Percentiles rank a stretch among this genome's conserved stretches.
Evolutionary conservation across 2,797 vertebrate species (phyloP).

Genomic region (Hipposideros larvatus): DNA sequence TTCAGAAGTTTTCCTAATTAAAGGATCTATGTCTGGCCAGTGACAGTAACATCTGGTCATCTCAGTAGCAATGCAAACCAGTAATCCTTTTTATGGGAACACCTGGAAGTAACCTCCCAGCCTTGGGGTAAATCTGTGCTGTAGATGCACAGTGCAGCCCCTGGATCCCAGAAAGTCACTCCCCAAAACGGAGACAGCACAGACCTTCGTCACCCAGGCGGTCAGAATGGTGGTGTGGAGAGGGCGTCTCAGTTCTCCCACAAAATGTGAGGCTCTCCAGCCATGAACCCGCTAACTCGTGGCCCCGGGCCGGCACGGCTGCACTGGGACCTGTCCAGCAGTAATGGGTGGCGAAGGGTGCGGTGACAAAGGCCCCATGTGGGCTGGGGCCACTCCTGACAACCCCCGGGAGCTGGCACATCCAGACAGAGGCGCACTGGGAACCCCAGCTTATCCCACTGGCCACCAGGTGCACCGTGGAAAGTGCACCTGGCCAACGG

Average conservation of each 20-base stretch:
- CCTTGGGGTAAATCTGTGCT: background rate
- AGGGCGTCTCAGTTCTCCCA: no score
- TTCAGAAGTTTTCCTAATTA: no score
- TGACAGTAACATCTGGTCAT: no score
- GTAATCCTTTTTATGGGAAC: background rate
- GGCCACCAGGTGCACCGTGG: fast-evolving
- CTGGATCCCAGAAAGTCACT: background rate
- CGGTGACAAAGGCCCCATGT: fast-evolving
- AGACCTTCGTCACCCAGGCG: no score
- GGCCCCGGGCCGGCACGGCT: background rate
- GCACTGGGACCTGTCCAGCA: background rate
- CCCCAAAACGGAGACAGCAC: background rate
- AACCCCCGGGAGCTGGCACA: background rate
- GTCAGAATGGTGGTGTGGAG: background rate
- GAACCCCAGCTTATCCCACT: background rate
- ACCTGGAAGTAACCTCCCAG: background rate
- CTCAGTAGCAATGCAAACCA: background rate
- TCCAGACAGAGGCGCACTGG: background rate
- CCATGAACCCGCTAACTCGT: background rate
- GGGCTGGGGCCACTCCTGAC: background rate
- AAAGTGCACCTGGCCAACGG: no score
- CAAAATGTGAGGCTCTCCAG: background rate
- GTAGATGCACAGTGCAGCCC: background rate
- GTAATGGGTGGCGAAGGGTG: background rate
- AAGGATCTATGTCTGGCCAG: background rate